Evolutionary conservation across 2,888 invertebrate species (phyloP), one percentile per base, ranked within the genome.

Genomic region (Acanthosoma haemorrhoidale): DNA sequence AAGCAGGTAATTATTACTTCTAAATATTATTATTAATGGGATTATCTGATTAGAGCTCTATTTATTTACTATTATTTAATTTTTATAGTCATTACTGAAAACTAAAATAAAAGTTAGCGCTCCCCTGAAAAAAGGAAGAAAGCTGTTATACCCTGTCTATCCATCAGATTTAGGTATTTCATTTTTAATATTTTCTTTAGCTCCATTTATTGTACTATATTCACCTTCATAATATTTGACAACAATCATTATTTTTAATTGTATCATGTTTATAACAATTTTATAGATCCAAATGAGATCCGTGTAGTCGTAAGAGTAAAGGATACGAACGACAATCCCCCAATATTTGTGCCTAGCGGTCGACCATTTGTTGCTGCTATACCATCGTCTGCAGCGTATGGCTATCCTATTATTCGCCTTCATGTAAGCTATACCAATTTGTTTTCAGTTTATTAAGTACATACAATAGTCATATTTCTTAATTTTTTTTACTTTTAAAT

Each of bases 311-410:
- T 93, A 0, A 84, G 87, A 75, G 87, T 94, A 69, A 85, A 86
- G 59, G 93, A 94, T 79, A 86, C 88, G 1, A 94, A 94, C 77
- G 93, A 94, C 77, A 92, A 94, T 78, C 82, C 88, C 2, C 93
- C 93, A 0, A 86, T 84, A 76, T 94, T 94, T 78, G 84, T 84
- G 2, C 86, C 86, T 41, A 87, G 86, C 69, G 91, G 91, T 3
- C 32, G 71, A 34, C 92, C 93, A 0, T 85, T 92, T 74, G 87
- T 94, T 0, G 90, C 92, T 0, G 92, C 92, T 0, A 87, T 93
- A 72, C 90, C 92, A 0, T 87, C 90, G 0, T 87, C 88, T 31
- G 92, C 91, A 6, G 86, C 86, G 71, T 93, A 91, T 78, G 93
- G 92, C 1, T 89, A 91, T 78, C 89, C 90, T 78, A 88, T 93